Conservation (phyloP, 2,113 vertebrate species). For the Otus sunia region DNA sequence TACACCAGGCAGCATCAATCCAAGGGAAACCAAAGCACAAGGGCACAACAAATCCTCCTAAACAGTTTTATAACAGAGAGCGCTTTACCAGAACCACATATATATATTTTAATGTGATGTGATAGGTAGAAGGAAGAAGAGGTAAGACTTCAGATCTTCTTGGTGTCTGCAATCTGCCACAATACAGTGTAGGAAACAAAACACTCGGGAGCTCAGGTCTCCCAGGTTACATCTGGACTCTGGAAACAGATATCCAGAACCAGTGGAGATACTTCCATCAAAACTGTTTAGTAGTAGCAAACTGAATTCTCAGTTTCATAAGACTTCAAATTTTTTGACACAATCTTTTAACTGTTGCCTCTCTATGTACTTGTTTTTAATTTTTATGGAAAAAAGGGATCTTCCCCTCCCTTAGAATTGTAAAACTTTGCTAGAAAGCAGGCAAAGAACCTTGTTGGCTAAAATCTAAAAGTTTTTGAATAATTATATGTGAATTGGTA, state of each 20-base stretch:
- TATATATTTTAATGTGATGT: fast-evolving
- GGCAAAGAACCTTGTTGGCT: background rate
- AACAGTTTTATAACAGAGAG: background rate
- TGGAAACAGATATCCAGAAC: background rate
- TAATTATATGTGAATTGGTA: background rate
- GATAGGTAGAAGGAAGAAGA: background rate
- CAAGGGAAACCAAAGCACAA: background rate
- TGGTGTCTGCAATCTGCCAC: background rate
- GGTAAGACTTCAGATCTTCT: background rate
- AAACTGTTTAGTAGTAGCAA: background rate
- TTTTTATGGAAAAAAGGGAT: background rate
- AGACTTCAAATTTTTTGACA: fast-evolving
- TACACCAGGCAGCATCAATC: background rate
- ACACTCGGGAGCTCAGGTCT: background rate
- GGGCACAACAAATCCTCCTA: background rate
- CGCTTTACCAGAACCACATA: background rate
- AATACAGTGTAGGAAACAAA: background rate
- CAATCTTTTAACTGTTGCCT: background rate
- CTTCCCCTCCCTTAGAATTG: background rate
- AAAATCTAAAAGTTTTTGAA: background rate
- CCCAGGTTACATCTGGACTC: background rate
- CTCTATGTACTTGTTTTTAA: fast-evolving
- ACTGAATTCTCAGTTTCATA: background rate
- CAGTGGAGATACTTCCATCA: background rate
- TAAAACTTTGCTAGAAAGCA: background rate